Conservation (phyloP, 2,888 invertebrate species). For the Parelbella ahira region DNA sequence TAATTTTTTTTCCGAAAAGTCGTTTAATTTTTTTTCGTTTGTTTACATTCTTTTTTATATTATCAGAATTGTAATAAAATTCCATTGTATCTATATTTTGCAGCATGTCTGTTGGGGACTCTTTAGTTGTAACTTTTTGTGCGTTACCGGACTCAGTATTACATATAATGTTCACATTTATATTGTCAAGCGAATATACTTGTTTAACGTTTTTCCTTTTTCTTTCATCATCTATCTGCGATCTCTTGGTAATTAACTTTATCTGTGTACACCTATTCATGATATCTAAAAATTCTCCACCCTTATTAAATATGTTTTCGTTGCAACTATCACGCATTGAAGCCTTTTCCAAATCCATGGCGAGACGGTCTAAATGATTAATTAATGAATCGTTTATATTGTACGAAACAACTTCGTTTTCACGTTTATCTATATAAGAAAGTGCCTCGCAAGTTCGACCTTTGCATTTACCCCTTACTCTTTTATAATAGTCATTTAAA, state of each 20-base stretch:
- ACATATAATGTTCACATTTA: constrained; percentile 60
- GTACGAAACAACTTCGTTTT: too few relatives aligned
- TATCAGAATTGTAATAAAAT: constrained; percentile 27
- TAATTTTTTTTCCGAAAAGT: constrained; percentile 31
- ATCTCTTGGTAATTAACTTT: too few relatives aligned
- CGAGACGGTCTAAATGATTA: constrained; percentile 31
- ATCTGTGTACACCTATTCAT: too few relatives aligned
- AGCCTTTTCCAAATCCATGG: constrained; percentile 38
- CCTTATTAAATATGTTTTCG: constrained; percentile 34
- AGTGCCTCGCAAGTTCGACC: constrained; percentile 53
- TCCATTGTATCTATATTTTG: constrained; percentile 12
- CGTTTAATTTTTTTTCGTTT: constrained; percentile 34
- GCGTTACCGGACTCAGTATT: constrained; percentile 33
- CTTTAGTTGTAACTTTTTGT: constrained; percentile 7
- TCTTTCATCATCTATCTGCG: constrained; percentile 16
- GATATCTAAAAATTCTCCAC: constrained; percentile 33
- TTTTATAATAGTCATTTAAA: constrained; percentile 56
- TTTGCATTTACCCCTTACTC: constrained; percentile 57
- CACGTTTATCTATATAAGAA: constrained; percentile 48
- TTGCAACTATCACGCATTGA: constrained; percentile 32
- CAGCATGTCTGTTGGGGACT: constrained; percentile 1
- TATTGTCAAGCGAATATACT: constrained; percentile 55
- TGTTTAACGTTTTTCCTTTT: constrained; percentile 28
- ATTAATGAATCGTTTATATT: constrained; percentile 19
- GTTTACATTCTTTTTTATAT: constrained; percentile 24